Conservation (phyloP, 1,140 invertebrate genomes). For the Neodiprion pinetum region DNA sequence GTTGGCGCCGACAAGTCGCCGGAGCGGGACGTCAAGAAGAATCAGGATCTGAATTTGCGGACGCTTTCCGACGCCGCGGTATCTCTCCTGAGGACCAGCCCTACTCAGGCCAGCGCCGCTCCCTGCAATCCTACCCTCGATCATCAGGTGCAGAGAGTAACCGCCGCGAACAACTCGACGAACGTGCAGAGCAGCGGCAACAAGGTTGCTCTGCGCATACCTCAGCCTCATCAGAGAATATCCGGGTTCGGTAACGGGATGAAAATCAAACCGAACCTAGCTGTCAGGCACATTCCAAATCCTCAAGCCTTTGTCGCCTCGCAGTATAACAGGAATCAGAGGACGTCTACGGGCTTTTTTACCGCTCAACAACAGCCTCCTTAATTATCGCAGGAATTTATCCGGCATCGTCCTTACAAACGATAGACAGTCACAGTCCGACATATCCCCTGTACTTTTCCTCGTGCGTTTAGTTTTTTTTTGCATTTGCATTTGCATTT, state of each 20-base stretch:
- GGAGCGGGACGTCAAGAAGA: conserved; percentile 37
- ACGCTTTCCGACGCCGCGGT: conserved; percentile 53
- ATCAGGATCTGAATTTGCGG: conserved; percentile 45
- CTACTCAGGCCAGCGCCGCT: conserved; percentile 11
- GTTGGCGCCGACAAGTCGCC: neutral
- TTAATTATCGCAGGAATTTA: too few relatives aligned
- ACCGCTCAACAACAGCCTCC: too few relatives aligned
- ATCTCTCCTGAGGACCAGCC: conserved; percentile 41
- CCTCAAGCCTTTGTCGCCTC: conserved; percentile 55
- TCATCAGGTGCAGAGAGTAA: neutral
- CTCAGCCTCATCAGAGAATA: conserved; percentile 53
- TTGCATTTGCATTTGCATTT: too few relatives aligned
- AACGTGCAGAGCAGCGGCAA: conserved; percentile 13
- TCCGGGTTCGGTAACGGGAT: conserved; percentile 51
- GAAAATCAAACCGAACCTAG: conserved; percentile 55
- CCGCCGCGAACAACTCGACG: conserved; percentile 10
- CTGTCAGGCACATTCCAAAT: conserved; percentile 54
- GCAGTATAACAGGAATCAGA: conserved; percentile 52
- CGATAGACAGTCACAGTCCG: too few relatives aligned
- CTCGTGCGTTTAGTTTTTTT: too few relatives aligned
- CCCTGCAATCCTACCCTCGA: neutral
- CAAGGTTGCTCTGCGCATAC: conserved; percentile 52
- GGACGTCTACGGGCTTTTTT: conserved; percentile 22
- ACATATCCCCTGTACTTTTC: too few relatives aligned
- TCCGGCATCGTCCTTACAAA: too few relatives aligned